Base-by-base conservation (phyloP, 2,113 vertebrate genomes). In the Zeus faber region DNA sequence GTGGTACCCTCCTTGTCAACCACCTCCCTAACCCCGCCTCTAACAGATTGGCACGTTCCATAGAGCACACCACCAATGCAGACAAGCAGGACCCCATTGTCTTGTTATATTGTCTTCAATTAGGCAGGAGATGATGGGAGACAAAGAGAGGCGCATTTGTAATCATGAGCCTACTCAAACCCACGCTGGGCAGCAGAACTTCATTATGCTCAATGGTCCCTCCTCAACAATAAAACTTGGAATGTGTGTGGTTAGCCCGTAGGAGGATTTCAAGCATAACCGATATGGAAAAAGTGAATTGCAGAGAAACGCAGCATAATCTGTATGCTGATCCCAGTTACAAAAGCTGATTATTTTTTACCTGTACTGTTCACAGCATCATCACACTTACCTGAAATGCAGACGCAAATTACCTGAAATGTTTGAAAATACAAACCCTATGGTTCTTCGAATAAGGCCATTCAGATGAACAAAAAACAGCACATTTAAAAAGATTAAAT, bases 131-230 rank as follows among this genome's bases (percentile, higher is more conserved):
- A 81, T 79, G 81, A 87, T 80, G 77, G 75, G 80, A 80, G 63
- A 87, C 80, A 77, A 80, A 81, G 80, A 84, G 80, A 74, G 48
- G 61, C 70, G 70, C 80, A 67, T 84, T 85, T 80, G 81, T 86
- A 85, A 87, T 86, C 80, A 87, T 75, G 79, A 84, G 76, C 67
- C 62, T 72, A 58, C 59, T 35, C 71, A 65, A 79, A 77, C 67
- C 63, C 83, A 80, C 47, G 77, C 83, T 79, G 82, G 50, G 85
- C 81, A 78, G 77, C 79, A 82, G 67, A 81, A 85, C 77, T 80
- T 86, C 83, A 84, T 85, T 87, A 83, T 70, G 76, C 79, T 67
- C 73, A 85, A 85, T 84, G 80, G 78, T 79, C 82, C 79, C 81
- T 54, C 49, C 54, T 83, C 43, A 71, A 58, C 71, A 7, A 80